A percentile compares a stretch with the other conserved stretches of the same genome.
Conservation (phyloP, 2,797 vertebrate genomes). For the Chelonia mydas region DNA sequence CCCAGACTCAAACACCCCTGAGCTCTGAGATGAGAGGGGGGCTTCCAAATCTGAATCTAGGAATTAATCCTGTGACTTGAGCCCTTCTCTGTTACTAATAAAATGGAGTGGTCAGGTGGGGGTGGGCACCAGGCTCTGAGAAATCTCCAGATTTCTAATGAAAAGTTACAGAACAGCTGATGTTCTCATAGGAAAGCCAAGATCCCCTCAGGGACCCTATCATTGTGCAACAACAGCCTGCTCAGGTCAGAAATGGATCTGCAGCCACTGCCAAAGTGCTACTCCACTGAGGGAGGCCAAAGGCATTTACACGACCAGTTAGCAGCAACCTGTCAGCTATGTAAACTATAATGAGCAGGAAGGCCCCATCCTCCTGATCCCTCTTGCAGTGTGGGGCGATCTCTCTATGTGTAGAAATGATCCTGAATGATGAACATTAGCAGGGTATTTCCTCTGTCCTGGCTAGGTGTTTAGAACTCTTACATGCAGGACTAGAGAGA, state of each 20-base stretch:
- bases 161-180: not conserved
- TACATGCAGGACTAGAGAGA: not conserved
- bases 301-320: too few species aligned
- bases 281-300: not conserved
- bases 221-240: not conserved
- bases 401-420: too few species aligned
- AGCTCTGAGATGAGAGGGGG: too few species aligned
- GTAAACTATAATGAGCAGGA: not conserved
- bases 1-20: accelerated
- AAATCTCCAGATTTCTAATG: not conserved
- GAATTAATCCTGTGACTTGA: not conserved
- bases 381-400: too few species aligned
- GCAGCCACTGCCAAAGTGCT: not conserved
- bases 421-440: not conserved
- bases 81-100: not conserved
- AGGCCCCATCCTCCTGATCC: not conserved
- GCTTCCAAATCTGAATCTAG: not conserved
- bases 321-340: not conserved
- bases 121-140: too few species aligned
- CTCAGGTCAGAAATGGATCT: not conserved
- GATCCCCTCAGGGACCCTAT: not conserved
- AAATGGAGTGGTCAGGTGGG: too few species aligned
- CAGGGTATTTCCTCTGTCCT: not conserved
- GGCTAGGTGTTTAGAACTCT: not conserved
- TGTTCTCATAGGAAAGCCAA: not conserved